Evolutionary conservation across 2,113 vertebrate genomes (phyloP).

Genomic region (Peromyscus californicus): DNA sequence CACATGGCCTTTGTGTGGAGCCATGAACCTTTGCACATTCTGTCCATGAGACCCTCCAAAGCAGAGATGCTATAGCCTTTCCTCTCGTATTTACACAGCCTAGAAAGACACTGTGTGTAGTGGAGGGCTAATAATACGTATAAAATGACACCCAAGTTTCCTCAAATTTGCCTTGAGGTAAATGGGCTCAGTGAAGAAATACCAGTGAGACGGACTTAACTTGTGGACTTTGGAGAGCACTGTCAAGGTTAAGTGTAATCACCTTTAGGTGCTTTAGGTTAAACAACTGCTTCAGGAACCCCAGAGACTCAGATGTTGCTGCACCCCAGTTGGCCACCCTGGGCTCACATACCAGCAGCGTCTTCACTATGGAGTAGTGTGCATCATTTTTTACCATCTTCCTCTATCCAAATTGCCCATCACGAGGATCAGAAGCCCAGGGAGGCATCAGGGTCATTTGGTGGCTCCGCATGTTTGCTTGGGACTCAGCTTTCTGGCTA

Average conservation of each 20-base stretch:
- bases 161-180: not conserved
- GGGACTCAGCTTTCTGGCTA: not conserved
- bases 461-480: not conserved
- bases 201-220: not conserved
- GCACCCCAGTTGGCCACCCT: not conserved
- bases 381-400: not conserved
- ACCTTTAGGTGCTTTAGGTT: not conserved
- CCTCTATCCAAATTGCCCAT: not conserved
- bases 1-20: not conserved
- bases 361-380: not conserved
- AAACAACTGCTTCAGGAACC: not conserved
- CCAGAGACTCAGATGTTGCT: not conserved
- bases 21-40: not conserved
- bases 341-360: not conserved
- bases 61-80: not conserved
- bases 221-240: not conserved
- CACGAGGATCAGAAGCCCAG: not conserved
- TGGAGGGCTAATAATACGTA: not conserved
- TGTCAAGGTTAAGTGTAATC: not conserved
- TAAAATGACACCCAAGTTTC: not conserved
- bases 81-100: not conserved
- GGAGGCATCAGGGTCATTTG: fast-evolving
- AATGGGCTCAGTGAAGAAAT: not conserved
- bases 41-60: not conserved
- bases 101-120: not conserved